Evolutionary conservation across 2,113 vertebrate species (phyloP), one percentile per base, ranked within the genome.

Genomic region (Electrona antarctica): DNA sequence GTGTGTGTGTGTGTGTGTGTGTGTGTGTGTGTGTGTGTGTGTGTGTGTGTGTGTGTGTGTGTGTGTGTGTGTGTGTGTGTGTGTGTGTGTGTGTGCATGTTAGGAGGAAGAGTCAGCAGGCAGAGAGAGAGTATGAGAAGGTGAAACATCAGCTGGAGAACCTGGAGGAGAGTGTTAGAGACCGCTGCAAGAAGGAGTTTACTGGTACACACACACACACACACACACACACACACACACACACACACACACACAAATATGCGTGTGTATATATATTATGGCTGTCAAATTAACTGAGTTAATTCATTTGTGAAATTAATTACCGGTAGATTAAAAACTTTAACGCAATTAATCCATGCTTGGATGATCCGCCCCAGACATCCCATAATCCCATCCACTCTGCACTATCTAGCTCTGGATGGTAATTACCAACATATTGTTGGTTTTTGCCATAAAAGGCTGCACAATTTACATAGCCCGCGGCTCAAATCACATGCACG

Each of bases 131-230:
- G 61, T 99, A 98, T 2, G 96, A 98, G 90, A 98, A 99, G 88
- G 96, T 99, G 69, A 97, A 92, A 77, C 95, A 96, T 58, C 97
- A 99, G 70, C 94, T 99, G 69, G 96, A 97, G 79, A 97, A 94
- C 66, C 85, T 99, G 85, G 98, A 99, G 85, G 98, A 99, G 74
- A 98, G 97, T 0, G 97, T 99, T 14, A 90, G 97, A 4, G 97
- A 99, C 77, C 95, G 96, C 55, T 98, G 97, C 94, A 98, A 98
- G 91, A 98, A 98, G 73, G 97, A 99, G 85, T 99, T 98, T 92
- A 97, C 97, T 80, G 97, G 96, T 98, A 67, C 0, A 15, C 1
- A 13, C n/a, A 52, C 49, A 33, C 63, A 6, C 41, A 14, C 60
- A 48, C 12, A 48, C 46, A 63, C 6, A 65, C 15, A 52, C 63